Evolutionary conservation across 2,888 invertebrate species (phyloP).

Genomic region (Keiferia lycopersicella): DNA sequence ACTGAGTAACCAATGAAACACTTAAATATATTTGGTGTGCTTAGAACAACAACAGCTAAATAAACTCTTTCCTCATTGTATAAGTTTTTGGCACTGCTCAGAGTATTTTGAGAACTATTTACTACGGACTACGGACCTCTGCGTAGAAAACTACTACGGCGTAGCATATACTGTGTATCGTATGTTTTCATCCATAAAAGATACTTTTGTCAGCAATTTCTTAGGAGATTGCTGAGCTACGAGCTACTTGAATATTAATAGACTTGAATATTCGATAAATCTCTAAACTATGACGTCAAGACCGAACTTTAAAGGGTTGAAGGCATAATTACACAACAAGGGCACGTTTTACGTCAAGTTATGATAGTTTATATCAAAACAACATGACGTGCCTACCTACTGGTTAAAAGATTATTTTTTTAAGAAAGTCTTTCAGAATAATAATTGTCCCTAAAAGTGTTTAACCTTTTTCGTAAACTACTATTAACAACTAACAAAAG

Average conservation of each 20-base stretch:
- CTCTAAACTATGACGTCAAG: constrained; percentile 4
- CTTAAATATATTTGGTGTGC: too few species aligned
- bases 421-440: too few species aligned
- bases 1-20: too few species aligned
- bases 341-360: background rate
- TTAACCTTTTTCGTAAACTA: too few species aligned
- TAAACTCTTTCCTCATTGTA: too few species aligned
- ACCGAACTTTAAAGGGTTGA: constrained; percentile 5
- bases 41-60: too few species aligned
- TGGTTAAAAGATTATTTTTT: background rate
- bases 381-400: too few species aligned
- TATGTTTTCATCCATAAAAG: too few species aligned
- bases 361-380: background rate
- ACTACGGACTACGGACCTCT: constrained; percentile 5
- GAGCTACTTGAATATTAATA: background rate
- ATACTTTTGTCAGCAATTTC: constrained; percentile 3
- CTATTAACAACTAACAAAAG: too few species aligned
- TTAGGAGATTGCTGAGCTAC: background rate
- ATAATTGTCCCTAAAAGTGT: too few species aligned
- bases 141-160: too few species aligned
- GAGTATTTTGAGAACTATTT: background rate
- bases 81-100: background rate
- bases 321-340: background rate
- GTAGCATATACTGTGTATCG: too few species aligned
- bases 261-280: constrained; percentile 1